Base-by-base conservation (phyloP, 2,888 invertebrate genomes). In the Silvanus unidentatus region DNA sequence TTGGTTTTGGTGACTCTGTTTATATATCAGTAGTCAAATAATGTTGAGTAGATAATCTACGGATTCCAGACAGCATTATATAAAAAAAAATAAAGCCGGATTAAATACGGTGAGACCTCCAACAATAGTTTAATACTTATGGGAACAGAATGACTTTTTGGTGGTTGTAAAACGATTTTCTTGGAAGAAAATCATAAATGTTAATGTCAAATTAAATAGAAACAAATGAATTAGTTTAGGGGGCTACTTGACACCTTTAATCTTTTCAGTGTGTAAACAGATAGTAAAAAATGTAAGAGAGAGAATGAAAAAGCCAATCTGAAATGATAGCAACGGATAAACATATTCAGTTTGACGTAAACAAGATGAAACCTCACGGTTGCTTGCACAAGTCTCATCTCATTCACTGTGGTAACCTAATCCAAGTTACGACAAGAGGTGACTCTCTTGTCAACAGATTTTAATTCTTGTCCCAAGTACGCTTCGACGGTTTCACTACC, bases 331-430 rank as follows among this genome's bases (percentile, higher is more conserved):
- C 13, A n/a, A 9, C 32, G 3, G 32, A 12, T 12, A 22, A 22
- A 32, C 32, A 32, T n/a, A 32, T 32, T 32, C 34, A 44, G 46
- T 50, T 51, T 53, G 57, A 58, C 56, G 44, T 43, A 44, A 51
- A 53, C 55, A 55, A 60, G 54, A 52, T 48, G 60, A 56, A 61
- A 55, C 59, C 58, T 63, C 59, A 64, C 60, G 64, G 64, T 62
- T 63, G 62, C 62, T 53, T 59, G 61, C 58, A 60, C 58, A 60
- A 62, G 62, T 64, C 64, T 52, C 54, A 55, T 61, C 58, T 54
- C 52, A 64, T 64, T 59, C 55, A 49, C 43, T 52, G 45, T 58
- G 51, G 66, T 64, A 66, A 66, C 64, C 58, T 62, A 61, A 65
- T 66, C 64, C 60, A 55, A 48, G 49, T 52, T 53, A 49, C 55